A percentile compares a stretch with the other conserved stretches of the same genome.
Evolutionary conservation across 2,797 vertebrate genomes (phyloP).

Genomic region (Leucoraja ocellata): DNA sequence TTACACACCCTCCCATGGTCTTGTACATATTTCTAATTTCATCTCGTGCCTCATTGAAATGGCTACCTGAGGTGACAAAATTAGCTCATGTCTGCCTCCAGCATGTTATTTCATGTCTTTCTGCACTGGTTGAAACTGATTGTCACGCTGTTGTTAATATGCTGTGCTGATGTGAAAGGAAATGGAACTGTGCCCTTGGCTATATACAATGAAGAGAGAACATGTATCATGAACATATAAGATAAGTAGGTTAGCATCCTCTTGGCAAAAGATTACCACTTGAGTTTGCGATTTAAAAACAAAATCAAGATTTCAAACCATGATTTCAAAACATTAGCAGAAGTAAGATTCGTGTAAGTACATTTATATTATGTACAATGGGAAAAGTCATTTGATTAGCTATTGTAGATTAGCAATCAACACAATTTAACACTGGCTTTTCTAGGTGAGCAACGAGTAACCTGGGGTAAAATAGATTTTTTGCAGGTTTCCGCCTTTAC

Average conservation of each 20-base stretch:
- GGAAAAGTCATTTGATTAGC: background rate
- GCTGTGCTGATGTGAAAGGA: background rate
- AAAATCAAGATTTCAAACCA: background rate
- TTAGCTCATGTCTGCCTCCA: background rate
- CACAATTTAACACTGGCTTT: background rate
- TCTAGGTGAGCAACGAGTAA: background rate
- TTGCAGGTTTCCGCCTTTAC: background rate
- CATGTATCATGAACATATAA: background rate
- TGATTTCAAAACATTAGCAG: background rate
- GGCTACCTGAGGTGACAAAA: background rate
- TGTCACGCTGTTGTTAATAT: background rate
- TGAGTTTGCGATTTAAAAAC: background rate
- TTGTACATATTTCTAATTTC: background rate
- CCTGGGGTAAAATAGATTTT: background rate
- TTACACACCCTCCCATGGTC: too few relatives aligned
- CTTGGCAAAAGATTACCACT: background rate
- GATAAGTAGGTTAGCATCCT: background rate
- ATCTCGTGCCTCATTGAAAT: background rate
- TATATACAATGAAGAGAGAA: background rate
- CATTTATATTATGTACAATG: background rate
- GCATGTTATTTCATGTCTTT: background rate
- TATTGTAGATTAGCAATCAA: background rate
- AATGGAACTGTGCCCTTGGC: background rate
- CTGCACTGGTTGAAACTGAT: background rate
- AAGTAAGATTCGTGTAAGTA: background rate